Percentiles rank a stretch among this genome's conserved stretches.
Conservation (phyloP, 2,888 invertebrate genomes). For the Caenorhabditis macrosperma region DNA sequence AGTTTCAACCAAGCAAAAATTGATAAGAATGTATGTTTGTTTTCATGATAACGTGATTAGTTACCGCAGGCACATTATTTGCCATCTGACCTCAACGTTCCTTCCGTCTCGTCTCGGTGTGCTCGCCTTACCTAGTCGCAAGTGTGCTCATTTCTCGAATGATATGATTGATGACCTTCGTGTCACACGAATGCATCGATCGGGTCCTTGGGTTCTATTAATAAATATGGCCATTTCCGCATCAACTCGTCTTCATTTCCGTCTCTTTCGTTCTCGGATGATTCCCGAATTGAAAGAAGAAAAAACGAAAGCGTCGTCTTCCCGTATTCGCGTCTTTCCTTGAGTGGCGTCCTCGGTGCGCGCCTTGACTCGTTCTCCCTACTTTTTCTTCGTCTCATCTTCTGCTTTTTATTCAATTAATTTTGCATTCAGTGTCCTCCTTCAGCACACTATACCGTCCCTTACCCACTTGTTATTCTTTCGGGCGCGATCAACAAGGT, state of each 20-base stretch:
- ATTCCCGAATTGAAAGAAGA: neutral
- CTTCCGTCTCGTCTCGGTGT: neutral
- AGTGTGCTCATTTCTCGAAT: neutral
- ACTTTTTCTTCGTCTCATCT: slow-evolving; percentile 27
- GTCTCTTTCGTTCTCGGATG: slow-evolving; percentile 2
- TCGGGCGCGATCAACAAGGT: slow-evolving; percentile 47
- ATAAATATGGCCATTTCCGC: neutral
- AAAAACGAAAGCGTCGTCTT: neutral
- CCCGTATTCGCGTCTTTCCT: slow-evolving; percentile 22
- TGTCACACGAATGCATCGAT: neutral
- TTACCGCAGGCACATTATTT: neutral
- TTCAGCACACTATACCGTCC: slow-evolving; percentile 36
- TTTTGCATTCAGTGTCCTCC: slow-evolving; percentile 39
- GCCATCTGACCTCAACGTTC: neutral
- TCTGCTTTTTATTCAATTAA: slow-evolving; percentile 56
- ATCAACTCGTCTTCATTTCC: slow-evolving; percentile 2
- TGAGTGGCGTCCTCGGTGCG: slow-evolving; percentile 39
- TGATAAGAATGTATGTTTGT: neutral
- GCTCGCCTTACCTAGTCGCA: neutral
- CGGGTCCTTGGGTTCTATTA: neutral
- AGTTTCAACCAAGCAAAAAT: slow-evolving; percentile 14
- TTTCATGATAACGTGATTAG: neutral
- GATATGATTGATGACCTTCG: slow-evolving; percentile 11
- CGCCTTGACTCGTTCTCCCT: slow-evolving; percentile 9
- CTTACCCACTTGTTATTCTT: slow-evolving; percentile 50